Base-by-base conservation (phyloP, 2,113 vertebrate species). In the Tricholaema leucomelas region DNA sequence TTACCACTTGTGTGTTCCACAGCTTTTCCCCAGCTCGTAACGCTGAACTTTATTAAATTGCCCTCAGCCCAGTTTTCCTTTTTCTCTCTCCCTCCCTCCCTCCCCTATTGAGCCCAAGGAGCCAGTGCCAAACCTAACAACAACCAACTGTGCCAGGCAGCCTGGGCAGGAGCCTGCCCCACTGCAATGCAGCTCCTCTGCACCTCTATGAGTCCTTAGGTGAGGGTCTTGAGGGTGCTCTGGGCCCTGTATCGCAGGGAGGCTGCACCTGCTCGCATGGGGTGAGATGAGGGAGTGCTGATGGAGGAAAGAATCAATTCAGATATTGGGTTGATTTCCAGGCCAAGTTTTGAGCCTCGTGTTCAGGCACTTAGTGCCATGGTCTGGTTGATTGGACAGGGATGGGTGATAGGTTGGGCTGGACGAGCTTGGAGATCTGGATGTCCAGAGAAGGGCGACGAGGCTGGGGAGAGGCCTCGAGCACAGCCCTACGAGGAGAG, bases 1-100 rank as follows among this genome's bases (percentile, higher is more conserved):
- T 93, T 93, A 76, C 95, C 76, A 94, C 94, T 96, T 95, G 94
- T 95, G 94, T 94, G 95, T 96, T 96, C 96, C 92, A 88, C 92
- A 85, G 75, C 56, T 92, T 94, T 82, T 67, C 91, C 92, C 94
- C 92, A 85, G 89, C 93, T 95, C 92, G n/a, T 93, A 90, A 91
- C 79, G 5, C 81, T 91, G 86, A 95, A 82, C 92, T 94, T 94
- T 90, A 92, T 95, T 96, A 95, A 95, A 94, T 92, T 8, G 89
- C 93, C 93, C 58, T 50, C 77, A 95, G 91, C 88, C 64, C 87
- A 85, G 88, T 89, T 90, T 89, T 94, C 91, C 90, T 77, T 87
- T 88, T 66, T n/a, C 56, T 58, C 56, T 63, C 46, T 48, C 48
- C 23, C 48, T 50, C 23, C 74, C 89, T 78, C 69, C 67, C 81